phyloP scores from a whole-genome alignment of 2,888 invertebrate species.

The Camponotus fellah region DNA sequence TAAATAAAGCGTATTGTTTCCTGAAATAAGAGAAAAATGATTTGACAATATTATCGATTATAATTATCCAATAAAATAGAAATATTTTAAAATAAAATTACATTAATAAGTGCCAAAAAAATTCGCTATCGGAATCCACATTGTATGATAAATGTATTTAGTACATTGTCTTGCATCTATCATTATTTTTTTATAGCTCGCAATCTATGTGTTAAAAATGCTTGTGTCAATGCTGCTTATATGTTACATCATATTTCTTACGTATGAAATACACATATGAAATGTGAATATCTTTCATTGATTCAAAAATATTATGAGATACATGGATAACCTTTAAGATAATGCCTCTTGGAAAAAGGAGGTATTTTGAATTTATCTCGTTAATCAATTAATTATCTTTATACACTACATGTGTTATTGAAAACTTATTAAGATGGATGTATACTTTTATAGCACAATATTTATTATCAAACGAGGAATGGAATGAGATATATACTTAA shows the following conservation, averaged over 20 bases:
- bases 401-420: background rate
- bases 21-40: background rate
- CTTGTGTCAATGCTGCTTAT: constrained; percentile 24
- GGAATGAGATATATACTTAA: constrained; percentile 63
- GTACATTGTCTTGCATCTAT: constrained; percentile 71
- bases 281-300: constrained; percentile 17
- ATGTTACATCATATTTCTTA: constrained; percentile 13
- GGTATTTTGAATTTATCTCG: background rate
- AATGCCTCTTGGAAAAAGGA: background rate
- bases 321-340: background rate
- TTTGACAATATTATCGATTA: background rate
- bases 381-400: constrained; percentile 11
- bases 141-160: constrained; percentile 56
- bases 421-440: background rate
- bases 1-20: background rate
- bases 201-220: background rate
- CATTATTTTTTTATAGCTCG: constrained; percentile 8
- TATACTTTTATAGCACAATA: background rate
- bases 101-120: constrained; percentile 5
- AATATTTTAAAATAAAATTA: too few species aligned
- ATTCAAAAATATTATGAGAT: constrained; percentile 7
- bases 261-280: background rate
- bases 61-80: background rate
- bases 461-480: constrained; percentile 59
- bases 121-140: background rate